These are phyloP conservation scores for Drosophila yooni DNA, from an alignment of 2,888 invertebrate species.

Conservation along the genomic window DNA sequence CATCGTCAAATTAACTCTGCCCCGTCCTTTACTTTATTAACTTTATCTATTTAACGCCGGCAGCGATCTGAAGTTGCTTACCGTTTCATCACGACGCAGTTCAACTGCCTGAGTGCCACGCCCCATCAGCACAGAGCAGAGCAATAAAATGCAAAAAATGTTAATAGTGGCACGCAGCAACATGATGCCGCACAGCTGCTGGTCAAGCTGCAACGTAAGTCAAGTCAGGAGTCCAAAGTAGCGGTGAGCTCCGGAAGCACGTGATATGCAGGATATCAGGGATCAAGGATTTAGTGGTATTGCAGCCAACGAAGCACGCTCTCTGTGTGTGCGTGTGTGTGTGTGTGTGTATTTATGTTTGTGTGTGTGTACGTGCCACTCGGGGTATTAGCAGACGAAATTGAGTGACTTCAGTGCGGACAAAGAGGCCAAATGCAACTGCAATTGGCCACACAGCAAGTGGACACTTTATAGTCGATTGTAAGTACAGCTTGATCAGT, in stretches of 20 bases:
- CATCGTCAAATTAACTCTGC: neutral
- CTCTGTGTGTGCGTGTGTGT: slow-evolving; percentile 2
- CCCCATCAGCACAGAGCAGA: slow-evolving; percentile 26
- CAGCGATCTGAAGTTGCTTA: slow-evolving; percentile 47
- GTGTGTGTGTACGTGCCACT: slow-evolving; percentile 35
- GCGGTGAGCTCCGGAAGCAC: slow-evolving; percentile 63
- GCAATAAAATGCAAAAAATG: slow-evolving; percentile 49
- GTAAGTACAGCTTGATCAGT: slow-evolving; percentile 33
- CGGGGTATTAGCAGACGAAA: slow-evolving; percentile 58
- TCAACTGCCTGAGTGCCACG: slow-evolving; percentile 54
- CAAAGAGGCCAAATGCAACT: slow-evolving; percentile 45
- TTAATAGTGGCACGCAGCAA: slow-evolving; percentile 64
- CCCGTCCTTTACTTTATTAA: slow-evolving; percentile 12
- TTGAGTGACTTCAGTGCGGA: slow-evolving; percentile 65
- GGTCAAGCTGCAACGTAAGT: slow-evolving; percentile 57
- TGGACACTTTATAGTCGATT: slow-evolving; percentile 38
- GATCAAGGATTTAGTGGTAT: slow-evolving; percentile 65
- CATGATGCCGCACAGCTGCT: slow-evolving; percentile 47
- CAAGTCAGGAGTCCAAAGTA: slow-evolving; percentile 22
- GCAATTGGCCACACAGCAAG: slow-evolving; percentile 3
- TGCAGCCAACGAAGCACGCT: slow-evolving; percentile 28
- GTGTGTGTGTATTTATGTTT: slow-evolving; percentile 5
- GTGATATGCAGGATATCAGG: slow-evolving; percentile 62
- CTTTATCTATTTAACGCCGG: slow-evolving; percentile 16
- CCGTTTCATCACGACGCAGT: slow-evolving; percentile 78